Base-by-base conservation (phyloP, 2,888 invertebrate species). In the Phalera bucephala region DNA sequence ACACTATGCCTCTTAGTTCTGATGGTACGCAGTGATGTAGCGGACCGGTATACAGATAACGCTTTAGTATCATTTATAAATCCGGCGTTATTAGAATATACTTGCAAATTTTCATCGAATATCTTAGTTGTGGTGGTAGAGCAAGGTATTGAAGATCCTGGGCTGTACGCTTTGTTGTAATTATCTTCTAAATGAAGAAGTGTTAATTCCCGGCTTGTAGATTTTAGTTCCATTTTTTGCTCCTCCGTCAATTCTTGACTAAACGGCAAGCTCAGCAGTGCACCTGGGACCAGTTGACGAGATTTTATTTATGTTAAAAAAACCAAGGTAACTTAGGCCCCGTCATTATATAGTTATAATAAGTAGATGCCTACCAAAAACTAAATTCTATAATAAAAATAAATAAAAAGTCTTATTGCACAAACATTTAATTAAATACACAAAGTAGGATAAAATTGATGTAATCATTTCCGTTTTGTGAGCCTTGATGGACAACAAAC, bases 261-360 rank as follows among this genome's bases (percentile, higher is more conserved):
- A 53, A 55, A 56, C 73, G 73, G 76, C 72, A 71, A 63, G 39
- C 68, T 65, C 75, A 48, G 68, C 72, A 59, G 65, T 55, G 56
- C 52, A 86, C 87, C 87, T 88, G 82, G 64, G 84, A 74, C 63
- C 63, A 80, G 78, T 72, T 64, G 53, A 59, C 50, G 49, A 67
- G 45, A 65, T 61, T 67, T 70, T 66, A 74, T 63, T 66, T 56
- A 47, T 58, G 35, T 56, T 60, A 52, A 33, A 23, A 48, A 43
- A 38, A 34, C 10, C 9, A 20, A 28, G 30, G 13, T 42, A 21
- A 31, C 47, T 34, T 17, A 46, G 31, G 28, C 38, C 38, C 35
- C 36, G 12, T 7, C 17, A 21, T 30, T 3, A 51, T n/a, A 39
- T 46, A 49, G 43, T 52, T 23, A 36, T 1, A 36, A 17, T 11